Percentiles rank a stretch among this genome's conserved stretches.
phyloP scores from a whole-genome alignment of 2,888 invertebrate genomes.

The Chamaedrilus cognettii region DNA sequence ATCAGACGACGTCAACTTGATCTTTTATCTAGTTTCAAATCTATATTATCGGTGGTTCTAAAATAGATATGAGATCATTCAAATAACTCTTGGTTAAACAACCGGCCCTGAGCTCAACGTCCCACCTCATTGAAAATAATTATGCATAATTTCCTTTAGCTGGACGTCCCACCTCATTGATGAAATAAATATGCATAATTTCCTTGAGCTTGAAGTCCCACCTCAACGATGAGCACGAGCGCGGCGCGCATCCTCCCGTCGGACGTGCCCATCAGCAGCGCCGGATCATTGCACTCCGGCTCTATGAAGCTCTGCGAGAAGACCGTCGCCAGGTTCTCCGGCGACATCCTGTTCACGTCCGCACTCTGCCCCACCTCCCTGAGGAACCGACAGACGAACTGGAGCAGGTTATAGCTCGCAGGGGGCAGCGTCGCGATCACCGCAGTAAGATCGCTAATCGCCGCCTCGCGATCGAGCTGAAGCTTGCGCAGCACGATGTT shows the following conservation, averaged over 20 bases:
- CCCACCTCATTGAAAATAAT: too few relatives aligned
- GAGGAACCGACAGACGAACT: slow-evolving; percentile 43
- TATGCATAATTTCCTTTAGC: too few relatives aligned
- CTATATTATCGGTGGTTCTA: too few relatives aligned
- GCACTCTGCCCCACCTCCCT: slow-evolving; percentile 43
- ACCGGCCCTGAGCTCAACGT: too few relatives aligned
- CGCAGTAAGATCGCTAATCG: slow-evolving; percentile 35
- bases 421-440: slow-evolving; percentile 44
- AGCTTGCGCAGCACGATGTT: slow-evolving; percentile 33
- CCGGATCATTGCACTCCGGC: slow-evolving; percentile 55
- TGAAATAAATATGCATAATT: too few relatives aligned
- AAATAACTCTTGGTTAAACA: too few relatives aligned
- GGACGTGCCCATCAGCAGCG: slow-evolving; percentile 55
- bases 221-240: slow-evolving; percentile 49
- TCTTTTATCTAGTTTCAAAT: too few relatives aligned
- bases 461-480: slow-evolving; percentile 24
- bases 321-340: slow-evolving; percentile 52
- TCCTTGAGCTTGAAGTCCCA: too few relatives aligned
- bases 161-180: too few relatives aligned
- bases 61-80: too few relatives aligned
- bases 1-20: too few relatives aligned
- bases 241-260: slow-evolving; percentile 53
- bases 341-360: slow-evolving; percentile 51
- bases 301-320: slow-evolving; percentile 55
- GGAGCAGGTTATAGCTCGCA: slow-evolving; percentile 52